Base-by-base conservation (phyloP, 2,888 invertebrate genomes). In the Pherbina coryleti region DNA sequence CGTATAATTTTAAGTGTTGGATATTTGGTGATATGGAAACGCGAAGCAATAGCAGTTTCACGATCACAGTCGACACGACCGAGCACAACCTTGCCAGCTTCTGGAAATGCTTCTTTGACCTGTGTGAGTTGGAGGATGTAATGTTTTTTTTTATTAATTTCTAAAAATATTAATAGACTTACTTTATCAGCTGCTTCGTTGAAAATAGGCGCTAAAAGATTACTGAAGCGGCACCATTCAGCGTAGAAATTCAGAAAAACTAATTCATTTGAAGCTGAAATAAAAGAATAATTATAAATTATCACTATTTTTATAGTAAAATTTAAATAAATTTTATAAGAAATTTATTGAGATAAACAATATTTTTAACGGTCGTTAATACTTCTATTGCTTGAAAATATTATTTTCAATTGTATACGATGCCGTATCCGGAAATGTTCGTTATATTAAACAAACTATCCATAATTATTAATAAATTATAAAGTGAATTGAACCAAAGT, bases 201-300 rank as follows among this genome's bases (percentile, higher is more conserved):
- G 90, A 98, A 99, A 86, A 98, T 95, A 14, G 99, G 99, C 90
- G 96, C 95, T 87, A 99, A 91, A 91, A 98, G 93, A 90, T 97
- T 98, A 91, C 99, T 99, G 91, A 99, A 99, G 86, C 97, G 94
- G 91, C 99, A 99, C 99, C 99, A 99, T 88, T 99, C 98, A 44
- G 99, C 99, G 91, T 99, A 99, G 91, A 99, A 99, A 91, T 99
- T 99, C 80, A 99, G 94, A 90, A 99, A 96, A 80, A 99, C 98
- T 90, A 99, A 91, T 92, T 99, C 98, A 92, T 98, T 97, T 79
- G 95, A 94, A 80, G 96, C 98, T 98, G 92, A 80, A 77, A 81
- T 4, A 79, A 37, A 62, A 28, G 69, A 37, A 11, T 53, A 25
- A 19, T 62, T 60, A 55, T 3, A 37, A 72, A 57, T 28, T 72